Base-by-base conservation (phyloP, 2,797 vertebrate species). In the Xenops minutus region DNA sequence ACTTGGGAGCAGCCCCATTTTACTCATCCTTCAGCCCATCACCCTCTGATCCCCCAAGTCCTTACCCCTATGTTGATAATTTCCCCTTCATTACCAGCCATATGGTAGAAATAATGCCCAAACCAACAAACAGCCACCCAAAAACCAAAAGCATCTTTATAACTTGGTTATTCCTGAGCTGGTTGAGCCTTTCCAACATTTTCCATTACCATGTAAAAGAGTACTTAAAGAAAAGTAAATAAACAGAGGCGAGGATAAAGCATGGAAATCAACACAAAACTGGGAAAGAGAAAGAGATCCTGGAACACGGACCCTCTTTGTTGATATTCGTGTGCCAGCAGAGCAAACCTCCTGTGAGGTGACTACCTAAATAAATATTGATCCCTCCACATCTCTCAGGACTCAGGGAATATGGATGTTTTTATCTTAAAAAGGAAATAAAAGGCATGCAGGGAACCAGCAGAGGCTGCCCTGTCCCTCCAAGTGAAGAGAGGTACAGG, bases 381-480 rank as follows among this genome's bases (percentile, higher is more conserved):
- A 46, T 82, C 48, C 71, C 82, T 89, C 92, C 44, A 46, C 37
- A 48, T 74, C 75, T 23, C 68, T 62, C 23, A 34, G 63, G 52
- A 71, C 23, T 64, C 2, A 0, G 22, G 37, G 12, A 90, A 82
- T 27, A 74, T 1, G 8, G 32, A 43, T 6, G 9, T 23, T 76
- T 91, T 85, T 23, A n/a, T 55, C 68, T 79, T 23, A 14, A 52
- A 76, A 77, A 66, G 24, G 44, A 48, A 73, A 37, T 17, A 26
- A 75, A 68, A 71, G 37, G 2, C 0, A 15, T 8, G 20, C 5
- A 74, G 48, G 29, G 59, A 59, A 72, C 12, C 39, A 37, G 7
- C 39, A 58, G 23, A 10, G 46, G 34, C 24, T 92, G 51, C n/a
- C 58, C 54, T 0, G 0, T 0, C 2, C 29, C 76, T 55, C 24